Conservation (phyloP, 2,113 vertebrate species). For the Acrocephalus arundinaceus region DNA sequence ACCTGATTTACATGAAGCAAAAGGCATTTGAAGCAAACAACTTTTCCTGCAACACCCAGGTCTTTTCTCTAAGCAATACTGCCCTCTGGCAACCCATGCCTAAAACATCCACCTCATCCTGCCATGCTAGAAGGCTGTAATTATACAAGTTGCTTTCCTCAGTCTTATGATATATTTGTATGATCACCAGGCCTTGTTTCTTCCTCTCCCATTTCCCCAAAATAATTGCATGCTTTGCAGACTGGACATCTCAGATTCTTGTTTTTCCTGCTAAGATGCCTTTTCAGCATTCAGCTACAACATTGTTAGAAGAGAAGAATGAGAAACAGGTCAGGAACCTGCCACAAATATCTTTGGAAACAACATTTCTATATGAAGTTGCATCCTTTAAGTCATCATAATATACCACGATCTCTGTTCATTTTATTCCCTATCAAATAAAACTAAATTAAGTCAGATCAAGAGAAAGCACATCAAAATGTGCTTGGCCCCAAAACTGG, state of each 20-base stretch:
- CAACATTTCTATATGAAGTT: not conserved
- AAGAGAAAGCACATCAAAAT: not conserved
- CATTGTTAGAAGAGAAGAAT: not conserved
- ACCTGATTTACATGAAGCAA: not conserved
- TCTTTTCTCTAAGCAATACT: not conserved
- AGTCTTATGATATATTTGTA: not conserved
- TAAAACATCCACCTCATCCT: not conserved
- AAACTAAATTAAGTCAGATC: not conserved
- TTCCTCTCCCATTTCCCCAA: not conserved
- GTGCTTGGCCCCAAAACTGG: not conserved
- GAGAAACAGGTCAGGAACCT: not conserved
- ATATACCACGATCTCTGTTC: not conserved
- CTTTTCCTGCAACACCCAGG: not conserved
- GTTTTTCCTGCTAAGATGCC: not conserved
- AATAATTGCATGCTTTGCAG: not conserved
- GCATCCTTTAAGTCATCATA: not conserved
- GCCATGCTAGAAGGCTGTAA: not conserved
- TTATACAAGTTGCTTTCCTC: not conserved
- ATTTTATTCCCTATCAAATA: slow-evolving; percentile 39
- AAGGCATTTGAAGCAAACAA: not conserved
- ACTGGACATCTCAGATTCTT: not conserved
- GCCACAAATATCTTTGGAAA: not conserved
- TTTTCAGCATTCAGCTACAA: not conserved
- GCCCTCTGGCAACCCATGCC: not conserved
- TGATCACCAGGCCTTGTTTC: not conserved